Evolutionary conservation across 2,888 invertebrate genomes (phyloP).

Genomic region (Metacarcinus magister): DNA sequence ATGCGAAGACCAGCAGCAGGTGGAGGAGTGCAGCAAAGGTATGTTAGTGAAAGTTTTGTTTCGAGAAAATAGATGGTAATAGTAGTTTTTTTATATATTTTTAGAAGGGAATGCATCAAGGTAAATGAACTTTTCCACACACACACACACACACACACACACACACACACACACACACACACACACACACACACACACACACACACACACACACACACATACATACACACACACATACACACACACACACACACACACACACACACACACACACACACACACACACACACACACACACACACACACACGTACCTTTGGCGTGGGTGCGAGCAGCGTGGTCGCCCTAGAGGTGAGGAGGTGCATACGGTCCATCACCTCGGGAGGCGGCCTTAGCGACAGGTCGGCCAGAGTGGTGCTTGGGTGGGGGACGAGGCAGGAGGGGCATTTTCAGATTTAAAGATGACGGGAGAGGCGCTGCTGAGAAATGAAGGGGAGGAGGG

Average conservation of each 20-base stretch:
- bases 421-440: constrained; percentile 49
- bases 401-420: constrained; percentile 82
- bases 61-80: no score
- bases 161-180: no score
- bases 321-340: constrained; percentile 84
- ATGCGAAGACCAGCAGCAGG: neutral
- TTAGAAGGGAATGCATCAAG: no score
- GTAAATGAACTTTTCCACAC: neutral
- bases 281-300: constrained; percentile 40
- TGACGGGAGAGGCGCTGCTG: constrained; percentile 46
- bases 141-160: no score
- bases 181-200: no score
- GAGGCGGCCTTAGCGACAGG: constrained; percentile 83
- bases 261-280: neutral
- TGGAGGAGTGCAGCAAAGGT: neutral
- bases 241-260: neutral
- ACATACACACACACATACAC: neutral
- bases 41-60: no score
- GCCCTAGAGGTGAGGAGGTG: constrained; percentile 79
- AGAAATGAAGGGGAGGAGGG: constrained; percentile 62
- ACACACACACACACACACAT: neutral
- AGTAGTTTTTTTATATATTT: no score
- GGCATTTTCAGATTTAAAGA: constrained; percentile 67
- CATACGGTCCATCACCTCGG: constrained; percentile 75
- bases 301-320: constrained; percentile 85